Evolutionary conservation across 2,797 vertebrate genomes (phyloP).

Genomic region (Enteromius mattozi): DNA sequence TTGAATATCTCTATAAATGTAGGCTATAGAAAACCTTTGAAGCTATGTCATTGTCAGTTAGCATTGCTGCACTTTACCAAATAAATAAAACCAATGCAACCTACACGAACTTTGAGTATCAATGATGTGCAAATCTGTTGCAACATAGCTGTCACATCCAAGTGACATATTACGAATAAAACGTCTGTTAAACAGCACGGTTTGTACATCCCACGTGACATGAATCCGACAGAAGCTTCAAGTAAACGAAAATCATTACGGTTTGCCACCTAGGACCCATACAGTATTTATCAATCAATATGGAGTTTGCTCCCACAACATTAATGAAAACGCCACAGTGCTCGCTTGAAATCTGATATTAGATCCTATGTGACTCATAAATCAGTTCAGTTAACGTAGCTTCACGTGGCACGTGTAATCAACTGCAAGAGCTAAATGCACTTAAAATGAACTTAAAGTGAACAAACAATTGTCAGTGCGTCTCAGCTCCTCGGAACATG

Average conservation of each 20-base stretch:
- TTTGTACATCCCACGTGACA: not conserved
- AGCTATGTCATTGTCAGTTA: not conserved
- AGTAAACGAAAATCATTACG: conserved; percentile 26
- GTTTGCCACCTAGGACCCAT: not conserved
- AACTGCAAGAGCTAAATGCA: not conserved
- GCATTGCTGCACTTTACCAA: not conserved
- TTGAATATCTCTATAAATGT: not conserved
- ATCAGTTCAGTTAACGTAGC: not conserved
- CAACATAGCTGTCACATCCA: not conserved
- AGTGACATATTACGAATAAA: not conserved
- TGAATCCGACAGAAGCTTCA: not conserved
- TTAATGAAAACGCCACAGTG: not conserved
- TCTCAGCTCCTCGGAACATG: conserved; percentile 37
- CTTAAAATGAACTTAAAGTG: not conserved
- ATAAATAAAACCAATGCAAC: not conserved
- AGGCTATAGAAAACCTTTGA: not conserved
- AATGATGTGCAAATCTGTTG: not conserved
- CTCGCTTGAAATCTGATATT: no score
- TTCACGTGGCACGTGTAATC: no score
- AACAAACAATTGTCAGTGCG: not conserved
- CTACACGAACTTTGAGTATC: not conserved
- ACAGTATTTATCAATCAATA: not conserved
- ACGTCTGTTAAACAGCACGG: not conserved
- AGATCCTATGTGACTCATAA: not conserved
- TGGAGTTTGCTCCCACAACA: not conserved